Conservation (phyloP, 2,797 vertebrate genomes). For the Thaleichthys pacificus region DNA sequence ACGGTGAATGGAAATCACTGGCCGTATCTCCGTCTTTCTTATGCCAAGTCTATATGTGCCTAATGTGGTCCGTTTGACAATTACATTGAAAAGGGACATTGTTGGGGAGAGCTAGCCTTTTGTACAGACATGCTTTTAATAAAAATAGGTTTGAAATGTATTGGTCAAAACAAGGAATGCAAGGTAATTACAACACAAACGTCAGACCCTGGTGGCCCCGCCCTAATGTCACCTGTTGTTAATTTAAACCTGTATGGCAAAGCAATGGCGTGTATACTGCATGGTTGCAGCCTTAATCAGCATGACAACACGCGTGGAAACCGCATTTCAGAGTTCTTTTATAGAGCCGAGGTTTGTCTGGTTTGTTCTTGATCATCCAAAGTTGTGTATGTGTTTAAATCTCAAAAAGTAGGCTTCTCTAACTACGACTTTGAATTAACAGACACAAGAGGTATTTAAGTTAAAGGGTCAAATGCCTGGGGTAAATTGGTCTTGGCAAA, state of each 20-base stretch:
- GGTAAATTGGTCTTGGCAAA: too few relatives aligned
- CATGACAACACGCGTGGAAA: slow-evolving; percentile 58
- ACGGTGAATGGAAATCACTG: too few relatives aligned
- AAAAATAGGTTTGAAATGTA: not conserved
- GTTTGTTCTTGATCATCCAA: not conserved
- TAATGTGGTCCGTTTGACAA: too few relatives aligned
- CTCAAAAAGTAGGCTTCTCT: not conserved
- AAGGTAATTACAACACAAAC: not conserved
- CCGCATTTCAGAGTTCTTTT: slow-evolving; percentile 64
- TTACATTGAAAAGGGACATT: too few relatives aligned
- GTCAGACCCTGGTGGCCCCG: slow-evolving; percentile 44
- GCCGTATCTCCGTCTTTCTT: too few relatives aligned
- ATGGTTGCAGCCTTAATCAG: slow-evolving; percentile 35
- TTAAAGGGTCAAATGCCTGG: too few relatives aligned
- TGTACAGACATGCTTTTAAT: too few relatives aligned
- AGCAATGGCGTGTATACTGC: slow-evolving; percentile 17
- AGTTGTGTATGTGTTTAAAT: not conserved
- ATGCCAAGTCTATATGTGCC: too few relatives aligned
- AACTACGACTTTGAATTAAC: not conserved
- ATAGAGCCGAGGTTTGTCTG: slow-evolving; percentile 63
- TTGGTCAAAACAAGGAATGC: not conserved
- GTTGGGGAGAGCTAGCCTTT: too few relatives aligned
- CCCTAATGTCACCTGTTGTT: slow-evolving; percentile 68
- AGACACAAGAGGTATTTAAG: too few relatives aligned
- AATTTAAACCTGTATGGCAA: slow-evolving; percentile 60